Percentiles rank a stretch among this genome's conserved stretches.
Evolutionary conservation across 1,140 invertebrate genomes (phyloP).

Genomic region (Drosophila nasuta): DNA sequence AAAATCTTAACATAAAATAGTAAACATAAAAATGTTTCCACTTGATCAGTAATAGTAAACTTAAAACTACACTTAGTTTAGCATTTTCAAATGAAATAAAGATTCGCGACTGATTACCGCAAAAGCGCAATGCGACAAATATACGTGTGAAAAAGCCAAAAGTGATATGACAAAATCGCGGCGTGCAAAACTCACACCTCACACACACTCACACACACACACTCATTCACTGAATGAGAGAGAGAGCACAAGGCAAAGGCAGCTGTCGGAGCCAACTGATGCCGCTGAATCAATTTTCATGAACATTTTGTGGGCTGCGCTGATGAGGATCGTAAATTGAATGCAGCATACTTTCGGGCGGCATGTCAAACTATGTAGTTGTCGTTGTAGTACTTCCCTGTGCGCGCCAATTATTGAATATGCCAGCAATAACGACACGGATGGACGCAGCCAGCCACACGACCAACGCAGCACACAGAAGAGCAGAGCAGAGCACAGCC

Average conservation of each 20-base stretch:
- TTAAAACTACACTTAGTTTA: neutral
- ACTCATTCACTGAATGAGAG: slow-evolving; percentile 1
- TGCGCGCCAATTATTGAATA: slow-evolving; percentile 73
- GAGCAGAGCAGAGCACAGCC: neutral
- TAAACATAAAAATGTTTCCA: no score
- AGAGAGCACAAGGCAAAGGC: no score
- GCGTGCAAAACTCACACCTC: slow-evolving; percentile 8
- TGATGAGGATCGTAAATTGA: slow-evolving; percentile 65
- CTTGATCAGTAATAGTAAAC: no score
- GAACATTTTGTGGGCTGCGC: slow-evolving; percentile 59
- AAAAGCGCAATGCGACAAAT: slow-evolving; percentile 35
- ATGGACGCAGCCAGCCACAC: slow-evolving; percentile 25
- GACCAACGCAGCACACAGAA: no score
- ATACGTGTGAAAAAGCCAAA: slow-evolving; percentile 63
- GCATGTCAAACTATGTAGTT: slow-evolving; percentile 62
- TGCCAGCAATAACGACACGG: slow-evolving; percentile 45
- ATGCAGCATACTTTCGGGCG: slow-evolving; percentile 70
- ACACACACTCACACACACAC: slow-evolving; percentile 8
- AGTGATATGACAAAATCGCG: slow-evolving; percentile 31
- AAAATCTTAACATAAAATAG: no score
- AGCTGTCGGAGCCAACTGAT: slow-evolving; percentile 12
- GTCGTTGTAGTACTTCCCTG: slow-evolving; percentile 19
- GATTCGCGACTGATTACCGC: slow-evolving; percentile 14
- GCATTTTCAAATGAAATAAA: neutral
- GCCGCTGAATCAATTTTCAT: slow-evolving; percentile 65